Evolutionary conservation across 2,797 vertebrate genomes (phyloP), one percentile per base, ranked within the genome.

Genomic region (Micrastur ruficollis): DNA sequence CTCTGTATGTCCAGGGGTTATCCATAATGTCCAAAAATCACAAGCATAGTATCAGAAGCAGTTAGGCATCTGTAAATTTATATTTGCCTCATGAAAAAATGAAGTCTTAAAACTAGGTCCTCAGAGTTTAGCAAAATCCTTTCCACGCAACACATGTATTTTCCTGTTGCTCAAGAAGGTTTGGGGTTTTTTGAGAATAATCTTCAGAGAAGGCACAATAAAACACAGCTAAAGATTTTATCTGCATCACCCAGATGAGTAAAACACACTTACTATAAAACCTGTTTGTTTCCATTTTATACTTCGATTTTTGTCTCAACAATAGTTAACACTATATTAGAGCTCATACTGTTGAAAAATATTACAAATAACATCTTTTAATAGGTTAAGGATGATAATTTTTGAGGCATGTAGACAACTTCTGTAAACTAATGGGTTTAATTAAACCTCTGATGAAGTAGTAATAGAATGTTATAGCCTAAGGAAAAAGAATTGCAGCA

Each of bases 361-460:
- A 70, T 4, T 68, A 79, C 49, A 92, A 81, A 65, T 63, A 90
- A 26, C 25, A 53, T 68, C 2, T 70, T 91, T 76, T 67, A 96
- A 38, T 50, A 92, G 55, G 47, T 47, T 84, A 81, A 75, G n/a
- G 27, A 90, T 72, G 25, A 55, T 63, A 44, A 73, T 53, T 92
- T 88, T 93, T 86, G 44, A 94, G 93, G 47, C 40, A 86, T 14
- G n/a, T 42, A 92, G 47, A 81, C 32, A 56, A 79, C 86, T 84
- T 67, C 58, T 90, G 73, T 70, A 80, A 94, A 90, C 82, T 82
- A 89, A 95, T 56, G 81, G 52, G 55, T 92, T 96, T 96, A 92
- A 95, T 95, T 86, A 93, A 93, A 95, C 53, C 22, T 95, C 63
- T 84, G 76, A 95, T 93, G 83, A 95, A 96, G 82, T 16, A 81